A percentile compares a stretch with the other conserved stretches of the same genome.
Conservation (phyloP, 2,888 invertebrate species). For the Phyllotreta striolata region DNA sequence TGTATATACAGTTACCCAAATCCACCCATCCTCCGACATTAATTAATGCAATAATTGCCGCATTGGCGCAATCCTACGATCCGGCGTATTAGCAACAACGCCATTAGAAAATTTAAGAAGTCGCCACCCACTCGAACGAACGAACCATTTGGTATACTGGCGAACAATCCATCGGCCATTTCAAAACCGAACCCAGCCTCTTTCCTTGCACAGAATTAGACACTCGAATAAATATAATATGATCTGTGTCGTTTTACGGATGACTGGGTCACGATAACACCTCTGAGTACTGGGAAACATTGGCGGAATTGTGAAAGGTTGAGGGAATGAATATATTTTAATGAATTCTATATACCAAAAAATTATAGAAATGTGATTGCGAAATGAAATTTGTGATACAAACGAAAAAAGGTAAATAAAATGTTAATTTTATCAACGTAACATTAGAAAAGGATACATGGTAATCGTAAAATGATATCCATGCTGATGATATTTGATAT, state of each 20-base stretch:
- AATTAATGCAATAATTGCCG: no score
- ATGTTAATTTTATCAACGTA: no score
- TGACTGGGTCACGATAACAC: constrained; percentile 16
- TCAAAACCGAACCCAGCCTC: constrained; percentile 21
- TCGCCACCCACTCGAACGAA: constrained; percentile 24
- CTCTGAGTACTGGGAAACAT: constrained; percentile 7
- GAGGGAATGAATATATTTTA: no score
- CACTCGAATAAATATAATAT: constrained; percentile 11
- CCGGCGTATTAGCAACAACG: constrained; percentile 16
- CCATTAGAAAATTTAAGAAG: constrained; percentile 31
- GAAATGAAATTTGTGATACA: no score
- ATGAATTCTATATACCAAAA: no score
- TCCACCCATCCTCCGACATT: no score
- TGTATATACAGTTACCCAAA: no score
- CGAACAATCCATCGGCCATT: constrained; percentile 27
- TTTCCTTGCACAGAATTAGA: not conserved
- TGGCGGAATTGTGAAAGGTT: not conserved
- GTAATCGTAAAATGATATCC: no score
- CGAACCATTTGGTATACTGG: constrained; percentile 23
- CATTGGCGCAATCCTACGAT: no score
- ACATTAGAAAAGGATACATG: no score
- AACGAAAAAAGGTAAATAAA: no score
- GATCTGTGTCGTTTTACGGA: constrained; percentile 10
- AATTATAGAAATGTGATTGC: no score
- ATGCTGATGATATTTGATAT: constrained; percentile 11